A percentile compares a stretch with the other conserved stretches of the same genome.
phyloP scores from a whole-genome alignment of 2,113 vertebrate genomes.

The Ammodytes marinus region DNA sequence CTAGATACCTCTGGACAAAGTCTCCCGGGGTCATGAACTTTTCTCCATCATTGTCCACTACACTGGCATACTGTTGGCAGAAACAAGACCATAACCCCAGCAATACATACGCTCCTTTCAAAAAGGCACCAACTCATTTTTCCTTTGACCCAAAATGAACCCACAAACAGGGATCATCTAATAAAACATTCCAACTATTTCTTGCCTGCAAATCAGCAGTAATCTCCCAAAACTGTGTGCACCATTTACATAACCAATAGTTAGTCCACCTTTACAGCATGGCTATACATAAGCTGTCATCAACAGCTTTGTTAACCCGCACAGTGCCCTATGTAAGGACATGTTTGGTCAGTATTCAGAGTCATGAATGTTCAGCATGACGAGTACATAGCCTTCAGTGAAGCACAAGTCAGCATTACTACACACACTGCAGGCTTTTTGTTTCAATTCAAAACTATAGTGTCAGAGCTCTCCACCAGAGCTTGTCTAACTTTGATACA shows the following conservation, averaged over 20 bases:
- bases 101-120: neutral
- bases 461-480: neutral
- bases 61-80: conserved; percentile 89
- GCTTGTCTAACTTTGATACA: neutral
- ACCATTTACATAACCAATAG: neutral
- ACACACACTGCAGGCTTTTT: neutral
- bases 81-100: neutral
- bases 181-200: neutral
- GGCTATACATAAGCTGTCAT: conserved; percentile 13
- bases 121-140: neutral
- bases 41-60: conserved; percentile 93
- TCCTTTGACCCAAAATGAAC: neutral
- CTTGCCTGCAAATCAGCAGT: neutral
- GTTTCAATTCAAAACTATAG: neutral
- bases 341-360: neutral
- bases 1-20: conserved; percentile 96
- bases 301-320: conserved; percentile 12
- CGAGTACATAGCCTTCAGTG: neutral
- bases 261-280: conserved; percentile 10
- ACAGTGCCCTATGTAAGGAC: neutral
- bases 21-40: conserved; percentile 95
- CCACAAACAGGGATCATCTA: neutral
- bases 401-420: neutral
- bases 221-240: neutral
- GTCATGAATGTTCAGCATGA: conserved; percentile 1